Evolutionary conservation across 2,113 vertebrate species (phyloP).

Genomic region (Oryzias melastigma): DNA sequence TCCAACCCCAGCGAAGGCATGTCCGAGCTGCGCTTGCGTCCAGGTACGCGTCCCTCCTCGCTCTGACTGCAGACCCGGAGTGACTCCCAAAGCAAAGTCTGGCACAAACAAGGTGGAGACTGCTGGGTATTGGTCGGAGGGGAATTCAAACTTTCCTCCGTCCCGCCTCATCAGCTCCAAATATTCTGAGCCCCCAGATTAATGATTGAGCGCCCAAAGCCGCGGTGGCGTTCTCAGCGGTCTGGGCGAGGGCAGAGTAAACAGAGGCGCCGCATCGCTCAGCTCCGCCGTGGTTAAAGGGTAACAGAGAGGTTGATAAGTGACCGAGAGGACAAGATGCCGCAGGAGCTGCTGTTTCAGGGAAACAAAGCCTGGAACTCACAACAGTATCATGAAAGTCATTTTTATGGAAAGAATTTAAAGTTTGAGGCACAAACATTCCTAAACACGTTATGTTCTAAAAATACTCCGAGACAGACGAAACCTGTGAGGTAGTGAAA

Average conservation of each 20-base stretch:
- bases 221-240: constrained; percentile 46
- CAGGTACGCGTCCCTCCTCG: no score
- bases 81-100: no score
- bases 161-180: constrained; percentile 21
- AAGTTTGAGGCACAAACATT: no score
- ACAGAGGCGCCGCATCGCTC: constrained; percentile 47
- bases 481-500: no score
- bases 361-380: neutral
- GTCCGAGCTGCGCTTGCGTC: constrained; percentile 1
- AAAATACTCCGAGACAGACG: no score
- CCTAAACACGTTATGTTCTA: no score
- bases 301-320: constrained; percentile 60
- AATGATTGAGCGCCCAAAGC: constrained; percentile 66
- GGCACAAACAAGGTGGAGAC: constrained; percentile 66
- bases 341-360: neutral
- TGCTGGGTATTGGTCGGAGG: constrained; percentile 46
- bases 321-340: constrained; percentile 30
- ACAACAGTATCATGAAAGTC: no score
- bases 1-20: constrained; percentile 87
- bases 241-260: constrained; percentile 59
- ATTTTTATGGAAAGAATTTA: no score
- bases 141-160: constrained; percentile 32
- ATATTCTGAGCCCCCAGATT: constrained; percentile 45
- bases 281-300: constrained; percentile 63
- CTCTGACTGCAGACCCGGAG: no score